These are phyloP conservation scores for Phalacrocorax carbo DNA, from an alignment of 2,113 vertebrate genomes.

Conservation along the genomic window DNA sequence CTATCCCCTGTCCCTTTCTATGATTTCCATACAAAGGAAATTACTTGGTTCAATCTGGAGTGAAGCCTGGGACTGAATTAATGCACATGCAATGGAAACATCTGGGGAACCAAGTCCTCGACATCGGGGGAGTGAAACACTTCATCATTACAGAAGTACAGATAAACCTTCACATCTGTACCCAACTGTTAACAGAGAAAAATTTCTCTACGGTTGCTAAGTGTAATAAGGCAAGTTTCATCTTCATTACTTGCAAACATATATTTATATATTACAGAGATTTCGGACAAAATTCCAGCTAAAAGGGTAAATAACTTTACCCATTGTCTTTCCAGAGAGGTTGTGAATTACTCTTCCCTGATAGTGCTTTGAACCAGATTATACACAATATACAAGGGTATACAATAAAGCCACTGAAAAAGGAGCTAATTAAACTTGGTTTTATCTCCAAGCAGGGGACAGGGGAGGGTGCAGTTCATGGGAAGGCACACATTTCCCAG, in stretches of 20 bases:
- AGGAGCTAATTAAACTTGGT: neutral
- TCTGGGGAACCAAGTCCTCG: neutral
- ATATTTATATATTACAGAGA: neutral
- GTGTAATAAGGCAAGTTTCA: neutral
- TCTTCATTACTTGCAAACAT: neutral
- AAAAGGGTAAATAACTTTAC: neutral
- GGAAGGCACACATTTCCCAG: neutral
- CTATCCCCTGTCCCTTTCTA: neutral
- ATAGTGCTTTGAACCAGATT: neutral
- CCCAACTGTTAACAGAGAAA: neutral
- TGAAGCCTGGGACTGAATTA: neutral
- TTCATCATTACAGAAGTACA: neutral
- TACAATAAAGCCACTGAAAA: neutral
- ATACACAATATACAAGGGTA: neutral
- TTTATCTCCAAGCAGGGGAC: neutral
- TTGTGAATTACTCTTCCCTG: neutral
- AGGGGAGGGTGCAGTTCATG: neutral
- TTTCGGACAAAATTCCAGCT: neutral
- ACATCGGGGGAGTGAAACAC: neutral
- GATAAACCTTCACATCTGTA: neutral
- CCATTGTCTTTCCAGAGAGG: neutral
- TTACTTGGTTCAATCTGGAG: neutral
- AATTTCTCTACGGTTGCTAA: neutral
- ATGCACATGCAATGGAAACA: neutral
- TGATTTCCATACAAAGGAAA: neutral